Evolutionary conservation across 2,888 invertebrate genomes (phyloP), one percentile per base, ranked within the genome.

Genomic region (Macroteleia sp.): DNA sequence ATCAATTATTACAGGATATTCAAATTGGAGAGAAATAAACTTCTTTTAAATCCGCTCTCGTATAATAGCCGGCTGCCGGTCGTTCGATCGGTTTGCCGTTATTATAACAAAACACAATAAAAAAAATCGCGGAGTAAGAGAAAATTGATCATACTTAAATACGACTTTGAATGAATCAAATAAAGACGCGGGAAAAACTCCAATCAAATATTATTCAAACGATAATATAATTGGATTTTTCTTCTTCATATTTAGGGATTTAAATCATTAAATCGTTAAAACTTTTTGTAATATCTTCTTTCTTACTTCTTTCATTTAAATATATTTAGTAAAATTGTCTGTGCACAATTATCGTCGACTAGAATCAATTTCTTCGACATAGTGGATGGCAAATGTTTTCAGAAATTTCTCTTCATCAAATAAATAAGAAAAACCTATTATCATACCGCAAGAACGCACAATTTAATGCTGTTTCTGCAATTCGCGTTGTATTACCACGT

Each of bases 391-490:
- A 9, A 67, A 54, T 8, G 30, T 69, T 61, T 64, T 39, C 16
- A 28, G 36, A 54, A 71, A 54, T 66, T 66, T 59, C 66, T 41
- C 36, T 32, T 44, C 50, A 22, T 70, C 78, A 66, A 83, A 86
- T 86, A 85, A 89, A 88, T 87, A 86, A 87, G 81, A 77, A 66
- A 82, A 80, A 78, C 80, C 85, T 83, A 88, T 89, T 89, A 87
- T 84, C 88, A 86, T 87, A 83, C 85, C 81, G 59, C 74, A 77
- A 39, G 76, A 75, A 77, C 64, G 81, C 66, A 84, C 84, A 85
- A 87, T 88, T 87, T 87, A 87, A 88, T 85, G 81, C 83, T 82
- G 70, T 54, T 79, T 64, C 66, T 80, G 59, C 73, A 61, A 81
- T 69, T 80, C 48, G 69, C 56, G 64, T 69, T 46, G 36, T 19